Conservation (phyloP, 1,140 invertebrate genomes). For the Notospermus geniculatus region DNA sequence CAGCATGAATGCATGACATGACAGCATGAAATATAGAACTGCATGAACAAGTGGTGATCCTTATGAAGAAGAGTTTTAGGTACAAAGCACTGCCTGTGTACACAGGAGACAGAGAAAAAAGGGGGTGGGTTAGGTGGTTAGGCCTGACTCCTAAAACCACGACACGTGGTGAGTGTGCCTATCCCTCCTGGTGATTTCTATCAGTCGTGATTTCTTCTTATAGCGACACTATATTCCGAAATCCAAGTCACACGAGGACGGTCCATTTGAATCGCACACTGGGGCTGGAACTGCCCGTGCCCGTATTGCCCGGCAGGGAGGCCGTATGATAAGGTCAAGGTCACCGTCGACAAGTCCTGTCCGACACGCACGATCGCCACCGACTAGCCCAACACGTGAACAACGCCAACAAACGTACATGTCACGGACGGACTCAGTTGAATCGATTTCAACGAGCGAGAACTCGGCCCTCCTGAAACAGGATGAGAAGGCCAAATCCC, state of each 20-base stretch:
- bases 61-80: too few species aligned
- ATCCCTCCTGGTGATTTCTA: too few species aligned
- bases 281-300: constrained; percentile 34
- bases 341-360: constrained; percentile 21
- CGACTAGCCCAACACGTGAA: neutral
- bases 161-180: too few species aligned
- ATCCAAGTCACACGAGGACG: constrained; percentile 53
- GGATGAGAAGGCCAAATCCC: constrained; percentile 63
- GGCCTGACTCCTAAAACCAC: too few species aligned
- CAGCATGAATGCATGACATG: too few species aligned
- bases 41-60: too few species aligned
- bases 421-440: constrained; percentile 64
- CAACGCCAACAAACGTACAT: constrained; percentile 51
- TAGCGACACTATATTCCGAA: constrained; percentile 43
- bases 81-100: too few species aligned
- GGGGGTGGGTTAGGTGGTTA: too few species aligned
- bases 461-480: constrained; percentile 61
- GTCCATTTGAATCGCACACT: constrained; percentile 30
- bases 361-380: constrained; percentile 26
- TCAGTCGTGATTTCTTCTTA: too few species aligned
- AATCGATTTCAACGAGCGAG: constrained; percentile 64
- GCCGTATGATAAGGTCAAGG: constrained; percentile 9
- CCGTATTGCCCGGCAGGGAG: constrained; percentile 41
- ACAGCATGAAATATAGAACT: too few species aligned
- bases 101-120: too few species aligned